A percentile compares a stretch with the other conserved stretches of the same genome.
Evolutionary conservation across 2,888 invertebrate genomes (phyloP).

Genomic region (Mimumesa dahlbomi): DNA sequence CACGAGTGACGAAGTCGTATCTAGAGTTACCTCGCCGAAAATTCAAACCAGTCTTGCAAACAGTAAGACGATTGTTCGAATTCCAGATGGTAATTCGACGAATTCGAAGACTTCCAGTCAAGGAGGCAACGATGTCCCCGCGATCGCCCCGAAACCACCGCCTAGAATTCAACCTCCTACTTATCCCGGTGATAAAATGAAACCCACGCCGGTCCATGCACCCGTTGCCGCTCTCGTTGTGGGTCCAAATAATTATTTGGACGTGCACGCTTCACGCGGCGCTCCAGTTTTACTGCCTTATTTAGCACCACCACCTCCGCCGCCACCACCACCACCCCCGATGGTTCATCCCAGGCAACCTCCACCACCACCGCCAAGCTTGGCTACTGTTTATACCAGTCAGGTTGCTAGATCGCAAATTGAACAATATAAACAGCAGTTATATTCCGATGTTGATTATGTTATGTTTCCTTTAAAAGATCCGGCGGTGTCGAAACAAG

Average conservation of each 20-base stretch:
- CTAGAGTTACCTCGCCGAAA: conserved; percentile 42
- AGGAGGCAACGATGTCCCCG: conserved; percentile 64
- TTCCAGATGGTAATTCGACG: too few relatives aligned
- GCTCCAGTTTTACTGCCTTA: conserved; percentile 81
- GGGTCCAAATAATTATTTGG: conserved; percentile 84
- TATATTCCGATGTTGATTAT: conserved; percentile 95
- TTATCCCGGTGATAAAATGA: conserved; percentile 80
- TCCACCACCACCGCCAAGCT: conserved; percentile 85
- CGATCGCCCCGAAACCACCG: conserved; percentile 84
- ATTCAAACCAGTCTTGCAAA: conserved; percentile 33
- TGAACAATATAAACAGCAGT: conserved; percentile 93
- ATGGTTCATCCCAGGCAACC: conserved; percentile 80
- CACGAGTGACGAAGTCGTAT: conserved; percentile 39
- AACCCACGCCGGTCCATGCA: conserved; percentile 78
- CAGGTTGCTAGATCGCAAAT: conserved; percentile 89
- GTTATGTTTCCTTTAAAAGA: conserved; percentile 95
- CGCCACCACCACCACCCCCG: conserved; percentile 83
- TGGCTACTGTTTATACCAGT: conserved; percentile 87
- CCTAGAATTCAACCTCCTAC: conserved; percentile 80
- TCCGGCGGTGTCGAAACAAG: conserved; percentile 93
- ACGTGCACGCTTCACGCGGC: conserved; percentile 83
- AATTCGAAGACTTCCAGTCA: conserved; percentile 29
- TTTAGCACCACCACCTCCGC: conserved; percentile 84
- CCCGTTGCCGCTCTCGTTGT: conserved; percentile 83
- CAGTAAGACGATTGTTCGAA: conserved; percentile 24